A percentile compares a stretch with the other conserved stretches of the same genome.
Conservation (phyloP, 1,140 invertebrate genomes). For the Cydia amplana region DNA sequence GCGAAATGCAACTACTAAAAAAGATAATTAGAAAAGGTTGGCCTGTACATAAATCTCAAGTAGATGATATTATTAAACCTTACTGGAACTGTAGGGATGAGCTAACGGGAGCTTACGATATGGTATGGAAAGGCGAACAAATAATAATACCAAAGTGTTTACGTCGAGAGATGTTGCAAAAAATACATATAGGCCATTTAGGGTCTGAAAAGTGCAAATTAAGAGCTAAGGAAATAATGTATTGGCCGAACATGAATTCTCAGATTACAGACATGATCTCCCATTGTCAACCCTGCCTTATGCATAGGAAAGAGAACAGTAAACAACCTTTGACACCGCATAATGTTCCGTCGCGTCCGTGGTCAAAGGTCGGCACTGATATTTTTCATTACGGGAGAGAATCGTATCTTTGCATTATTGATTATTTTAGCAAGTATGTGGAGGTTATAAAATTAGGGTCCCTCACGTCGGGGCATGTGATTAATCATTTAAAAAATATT, state of each 20-base stretch:
- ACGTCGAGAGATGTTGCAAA: slow-evolving; percentile 48
- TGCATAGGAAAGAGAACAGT: slow-evolving; percentile 37
- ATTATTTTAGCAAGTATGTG: too few species aligned
- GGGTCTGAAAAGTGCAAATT: slow-evolving; percentile 26
- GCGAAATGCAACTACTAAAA: not conserved
- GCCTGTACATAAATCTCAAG: not conserved
- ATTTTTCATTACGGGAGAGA: slow-evolving; percentile 55
- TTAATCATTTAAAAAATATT: too few species aligned
- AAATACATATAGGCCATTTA: slow-evolving; percentile 24
- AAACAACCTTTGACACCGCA: slow-evolving; percentile 56
- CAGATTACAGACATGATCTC: slow-evolving; percentile 24
- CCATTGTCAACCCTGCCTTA: slow-evolving; percentile 32
- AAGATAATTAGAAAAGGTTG: slow-evolving; percentile 19
- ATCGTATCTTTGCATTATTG: too few species aligned
- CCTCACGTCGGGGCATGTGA: too few species aligned
- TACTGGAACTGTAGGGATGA: slow-evolving; percentile 39
- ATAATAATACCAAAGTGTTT: slow-evolving; percentile 41
- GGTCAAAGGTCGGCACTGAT: slow-evolving; percentile 41
- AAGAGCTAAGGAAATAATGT: slow-evolving; percentile 23
- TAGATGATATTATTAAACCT: slow-evolving; percentile 1
- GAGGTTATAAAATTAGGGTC: too few species aligned
- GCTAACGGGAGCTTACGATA: slow-evolving; percentile 47
- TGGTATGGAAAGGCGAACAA: slow-evolving; percentile 47
- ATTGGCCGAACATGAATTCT: slow-evolving; percentile 30
- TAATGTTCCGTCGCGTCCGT: slow-evolving; percentile 40